Percentiles rank a stretch among this genome's conserved stretches.
Evolutionary conservation across 1,140 invertebrate species (phyloP).

Genomic region (Palaemon carinicauda): DNA sequence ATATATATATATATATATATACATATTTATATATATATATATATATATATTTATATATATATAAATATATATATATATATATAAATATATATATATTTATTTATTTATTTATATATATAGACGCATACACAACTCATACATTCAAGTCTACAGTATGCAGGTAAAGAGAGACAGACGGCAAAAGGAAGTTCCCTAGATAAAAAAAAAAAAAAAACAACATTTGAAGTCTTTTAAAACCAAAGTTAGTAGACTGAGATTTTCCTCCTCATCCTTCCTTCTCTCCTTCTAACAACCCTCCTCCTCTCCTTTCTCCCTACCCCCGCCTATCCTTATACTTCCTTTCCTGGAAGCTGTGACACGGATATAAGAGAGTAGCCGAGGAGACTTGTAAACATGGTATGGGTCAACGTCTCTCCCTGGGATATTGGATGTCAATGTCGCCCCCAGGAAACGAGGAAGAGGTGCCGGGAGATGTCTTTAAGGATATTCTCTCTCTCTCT

Average conservation of each 20-base stretch:
- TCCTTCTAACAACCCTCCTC: neutral
- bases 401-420: too few relatives aligned
- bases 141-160: neutral
- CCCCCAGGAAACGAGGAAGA: too few relatives aligned
- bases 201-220: neutral
- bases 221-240: neutral
- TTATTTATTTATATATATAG: neutral
- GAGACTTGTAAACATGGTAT: too few relatives aligned
- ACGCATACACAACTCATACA: neutral
- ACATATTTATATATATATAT: neutral
- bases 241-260: neutral
- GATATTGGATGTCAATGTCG: too few relatives aligned
- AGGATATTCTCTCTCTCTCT: neutral
- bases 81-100: neutral
- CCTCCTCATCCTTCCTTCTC: neutral
- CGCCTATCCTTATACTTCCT: neutral
- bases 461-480: too few relatives aligned
- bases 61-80: neutral
- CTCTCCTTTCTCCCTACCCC: neutral
- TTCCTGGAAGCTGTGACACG: neutral
- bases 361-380: too few relatives aligned
- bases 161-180: neutral
- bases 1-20: neutral
- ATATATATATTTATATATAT: neutral
- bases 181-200: too few relatives aligned